Evolutionary conservation across 1,140 invertebrate genomes (phyloP).

Genomic region (Trachymyrmex cornetzi): DNA sequence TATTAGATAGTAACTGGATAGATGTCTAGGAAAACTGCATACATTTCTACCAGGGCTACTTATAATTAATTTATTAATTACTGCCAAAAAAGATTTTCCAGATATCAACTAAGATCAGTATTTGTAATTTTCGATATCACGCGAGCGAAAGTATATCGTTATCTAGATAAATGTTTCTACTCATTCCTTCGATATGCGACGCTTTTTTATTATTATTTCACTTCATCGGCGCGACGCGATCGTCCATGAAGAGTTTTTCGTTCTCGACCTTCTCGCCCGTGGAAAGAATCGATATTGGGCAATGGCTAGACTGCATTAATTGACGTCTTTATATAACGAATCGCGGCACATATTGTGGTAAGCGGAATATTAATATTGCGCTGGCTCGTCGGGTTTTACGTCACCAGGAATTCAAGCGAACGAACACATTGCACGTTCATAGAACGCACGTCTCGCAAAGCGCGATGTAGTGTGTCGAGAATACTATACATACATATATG

Average conservation of each 20-base stretch:
- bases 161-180: conserved; percentile 23
- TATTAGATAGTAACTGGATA: too few species aligned
- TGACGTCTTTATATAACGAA: conserved; percentile 35
- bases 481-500: neutral
- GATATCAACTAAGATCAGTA: neutral
- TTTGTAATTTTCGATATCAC: neutral
- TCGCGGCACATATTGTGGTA: neutral
- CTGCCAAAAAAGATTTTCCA: neutral
- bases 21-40: too few species aligned
- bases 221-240: conserved; percentile 3
- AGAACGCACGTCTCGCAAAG: neutral
- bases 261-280: conserved; percentile 10
- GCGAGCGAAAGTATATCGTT: neutral
- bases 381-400: conserved; percentile 22
- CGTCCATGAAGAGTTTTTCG: conserved; percentile 32
- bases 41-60: too few species aligned
- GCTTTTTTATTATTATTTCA: conserved; percentile 3
- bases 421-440: neutral
- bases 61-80: neutral
- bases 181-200: neutral
- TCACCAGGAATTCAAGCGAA: conserved; percentile 20
- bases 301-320: conserved; percentile 41
- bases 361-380: conserved; percentile 46
- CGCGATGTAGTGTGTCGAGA: conserved; percentile 16
- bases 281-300: conserved; percentile 38